Percentiles rank a stretch among this genome's conserved stretches.
phyloP scores from a whole-genome alignment of 2,888 invertebrate species.

The Prenolepis imparis region DNA sequence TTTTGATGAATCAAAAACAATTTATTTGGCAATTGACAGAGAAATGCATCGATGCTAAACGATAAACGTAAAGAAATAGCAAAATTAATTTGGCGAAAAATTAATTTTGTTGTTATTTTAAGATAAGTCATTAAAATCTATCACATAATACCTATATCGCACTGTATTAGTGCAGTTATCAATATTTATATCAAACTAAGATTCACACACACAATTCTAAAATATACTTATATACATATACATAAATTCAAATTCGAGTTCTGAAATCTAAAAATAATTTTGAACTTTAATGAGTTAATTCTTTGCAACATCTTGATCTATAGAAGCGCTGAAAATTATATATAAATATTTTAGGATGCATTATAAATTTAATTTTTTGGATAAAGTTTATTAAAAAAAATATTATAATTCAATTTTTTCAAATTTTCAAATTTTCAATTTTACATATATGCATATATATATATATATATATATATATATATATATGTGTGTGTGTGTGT shows the following conservation, averaged over 20 bases:
- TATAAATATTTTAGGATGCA: background rate
- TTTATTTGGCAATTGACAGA: background rate
- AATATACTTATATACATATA: background rate
- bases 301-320: background rate
- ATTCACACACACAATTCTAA: background rate
- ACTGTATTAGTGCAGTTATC: background rate
- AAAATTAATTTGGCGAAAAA: background rate
- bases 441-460: no score
- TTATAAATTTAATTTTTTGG: background rate
- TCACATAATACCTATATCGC: background rate
- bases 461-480: no score
- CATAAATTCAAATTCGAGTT: background rate
- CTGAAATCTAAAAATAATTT: background rate
- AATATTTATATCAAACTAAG: background rate
- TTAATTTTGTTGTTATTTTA: background rate
- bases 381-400: background rate
- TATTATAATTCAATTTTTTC: background rate
- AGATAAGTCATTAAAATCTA: background rate
- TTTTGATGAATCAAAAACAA: background rate
- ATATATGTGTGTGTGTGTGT: no score
- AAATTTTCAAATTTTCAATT: no score
- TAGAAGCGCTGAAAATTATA: background rate
- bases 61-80: background rate
- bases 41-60: background rate
- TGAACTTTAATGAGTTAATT: background rate